Conservation (phyloP, 2,797 vertebrate genomes). For the Lithobates pipiens region DNA sequence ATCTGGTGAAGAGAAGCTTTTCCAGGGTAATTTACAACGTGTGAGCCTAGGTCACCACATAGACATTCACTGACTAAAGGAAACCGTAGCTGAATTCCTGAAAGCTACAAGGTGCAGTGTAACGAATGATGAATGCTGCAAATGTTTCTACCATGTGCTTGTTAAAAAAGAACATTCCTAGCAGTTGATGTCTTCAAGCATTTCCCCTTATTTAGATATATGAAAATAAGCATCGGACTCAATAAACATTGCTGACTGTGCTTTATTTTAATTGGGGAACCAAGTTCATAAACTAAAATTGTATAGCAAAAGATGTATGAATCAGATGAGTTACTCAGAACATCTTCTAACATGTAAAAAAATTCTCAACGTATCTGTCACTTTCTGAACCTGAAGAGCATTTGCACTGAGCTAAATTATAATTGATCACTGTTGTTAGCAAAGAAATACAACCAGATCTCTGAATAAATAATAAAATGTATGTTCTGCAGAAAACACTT, state of each 20-base stretch:
- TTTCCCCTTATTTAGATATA: constrained; percentile 33
- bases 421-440: no score
- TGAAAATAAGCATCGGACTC: constrained; percentile 5
- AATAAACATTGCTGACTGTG: not conserved
- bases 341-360: not conserved
- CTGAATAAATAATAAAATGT: no score
- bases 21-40: constrained; percentile 46
- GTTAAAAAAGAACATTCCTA: constrained; percentile 50
- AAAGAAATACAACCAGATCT: no score
- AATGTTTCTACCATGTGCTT: constrained; percentile 51
- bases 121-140: constrained; percentile 49
- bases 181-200: not conserved
- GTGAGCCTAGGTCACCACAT: constrained; percentile 43
- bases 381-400: no score
- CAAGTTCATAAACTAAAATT: no score
- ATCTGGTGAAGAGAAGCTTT: constrained; percentile 22
- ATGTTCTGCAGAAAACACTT: no score
- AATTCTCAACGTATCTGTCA: no score
- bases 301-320: no score
- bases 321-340: not conserved
- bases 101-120: constrained; percentile 52
- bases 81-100: constrained; percentile 44
- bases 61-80: constrained; percentile 56
- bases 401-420: no score
- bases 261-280: not conserved